These are phyloP conservation scores for Fragum sueziense DNA, from an alignment of 2,888 invertebrate genomes.

Conservation along the genomic window DNA sequence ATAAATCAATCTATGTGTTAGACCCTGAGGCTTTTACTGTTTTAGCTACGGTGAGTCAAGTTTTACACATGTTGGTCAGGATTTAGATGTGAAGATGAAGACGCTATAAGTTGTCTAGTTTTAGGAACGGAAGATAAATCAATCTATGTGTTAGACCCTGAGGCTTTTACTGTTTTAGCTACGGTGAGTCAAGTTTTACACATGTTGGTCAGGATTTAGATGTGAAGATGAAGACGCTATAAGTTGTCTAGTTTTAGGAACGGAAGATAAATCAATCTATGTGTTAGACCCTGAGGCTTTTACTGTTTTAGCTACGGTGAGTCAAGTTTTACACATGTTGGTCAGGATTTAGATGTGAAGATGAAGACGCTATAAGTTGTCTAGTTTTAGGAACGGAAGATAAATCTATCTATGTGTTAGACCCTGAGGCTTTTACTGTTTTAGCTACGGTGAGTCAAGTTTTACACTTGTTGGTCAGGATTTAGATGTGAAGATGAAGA, in stretches of 20 bases:
- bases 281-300: slow-evolving; percentile 96
- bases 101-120: slow-evolving; percentile 91
- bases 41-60: slow-evolving; percentile 85
- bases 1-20: slow-evolving; percentile 90
- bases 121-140: slow-evolving; percentile 94
- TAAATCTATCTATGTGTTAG: slow-evolving; percentile 91
- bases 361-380: slow-evolving; percentile 90
- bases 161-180: slow-evolving; percentile 92
- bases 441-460: slow-evolving; percentile 86
- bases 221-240: slow-evolving; percentile 89
- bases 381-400: slow-evolving; percentile 94
- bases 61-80: no score
- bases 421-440: slow-evolving; percentile 94
- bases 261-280: slow-evolving; percentile 92
- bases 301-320: slow-evolving; percentile 87
- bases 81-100: slow-evolving; percentile 89
- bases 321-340: no score
- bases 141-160: slow-evolving; percentile 93
- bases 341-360: no score
- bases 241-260: slow-evolving; percentile 93
- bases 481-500: slow-evolving; percentile 89
- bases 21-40: slow-evolving; percentile 95
- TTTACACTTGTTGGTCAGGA: no score
- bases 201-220: no score
- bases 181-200: no score